Evolutionary conservation across 2,888 invertebrate species (phyloP), one percentile per base, ranked within the genome.

Genomic region (Hydroisotoma schaefferi): DNA sequence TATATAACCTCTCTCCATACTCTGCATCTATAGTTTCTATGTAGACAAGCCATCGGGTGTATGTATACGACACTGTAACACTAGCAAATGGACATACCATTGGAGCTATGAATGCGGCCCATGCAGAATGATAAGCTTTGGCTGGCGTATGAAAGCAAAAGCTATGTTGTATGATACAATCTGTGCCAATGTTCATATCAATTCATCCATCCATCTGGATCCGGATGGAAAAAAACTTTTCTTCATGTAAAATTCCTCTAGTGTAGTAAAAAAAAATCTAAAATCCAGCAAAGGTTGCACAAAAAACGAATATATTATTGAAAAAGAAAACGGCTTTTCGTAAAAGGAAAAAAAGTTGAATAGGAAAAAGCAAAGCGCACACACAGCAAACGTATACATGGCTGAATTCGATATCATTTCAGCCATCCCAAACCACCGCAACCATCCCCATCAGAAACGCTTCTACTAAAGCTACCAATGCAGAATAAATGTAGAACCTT

Each of bases 211-310:
- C 46, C 46, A 46, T 46, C 46, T 46, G 46, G 23, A 25, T 46
- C 46, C 22, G 46, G 46, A 46, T 23, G 46, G 46, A 46, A n/a
- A n/a, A n/a, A n/a, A n/a, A 46, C 46, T 46, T 46, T 46, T n/a
- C n/a, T n/a, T 46, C 46, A 46, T 46, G 46, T 46, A 46, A 46
- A 46, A 46, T 46, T 25, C 46, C 23, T 25, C 25, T 20, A 10
- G n/a, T 40, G 8, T 46, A 15, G 33, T 33, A 46, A 46, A 22
- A 46, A 46, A 46, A 46, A 46, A 23, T 46, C 46, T 15, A 15
- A 8, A 46, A 46, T 46, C 46, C 25, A 22, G 46, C 46, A 46
- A 46, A 46, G 46, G 46, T 46, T 46, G 46, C 46, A 46, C 18
- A 46, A 46, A 46, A 46, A 23, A 23, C 18, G 25, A 8, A 23